Base-by-base conservation (phyloP, 2,888 invertebrate genomes). In the Amphipyra tragopoginis region DNA sequence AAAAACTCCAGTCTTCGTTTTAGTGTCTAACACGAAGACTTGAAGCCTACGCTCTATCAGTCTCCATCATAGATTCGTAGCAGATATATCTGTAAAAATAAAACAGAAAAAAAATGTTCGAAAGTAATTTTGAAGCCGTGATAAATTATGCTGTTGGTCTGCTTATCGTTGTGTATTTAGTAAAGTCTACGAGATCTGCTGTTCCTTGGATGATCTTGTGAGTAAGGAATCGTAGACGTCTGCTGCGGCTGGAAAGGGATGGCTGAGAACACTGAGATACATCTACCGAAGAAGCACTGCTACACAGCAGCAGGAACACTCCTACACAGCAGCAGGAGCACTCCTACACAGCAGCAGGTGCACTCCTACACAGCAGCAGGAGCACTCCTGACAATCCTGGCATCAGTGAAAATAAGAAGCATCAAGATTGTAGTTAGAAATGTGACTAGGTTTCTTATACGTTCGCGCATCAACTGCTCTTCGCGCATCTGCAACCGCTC, bases 321-420 rank as follows among this genome's bases (percentile, higher is more conserved):
- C n/a, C n/a, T n/a, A 21, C 21, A 21, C 21, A 21, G 21, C 21
- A 21, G 21, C 21, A 68, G 66, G 50, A 38, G 26, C n/a, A 15
- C 39, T 51, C n/a, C 15, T 15, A 21, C 21, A 21, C 21, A 21
- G 21, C 21, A 21, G 21, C 21, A 21, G 21, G 21, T 1, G n/a
- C n/a, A n/a, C n/a, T n/a, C n/a, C n/a, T n/a, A n/a, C n/a, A n/a
- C n/a, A n/a, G n/a, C n/a, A n/a, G n/a, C n/a, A n/a, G n/a, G n/a
- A n/a, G 29, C 43, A 29, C 13, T 57, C 52, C 52, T 34, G 43
- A 42, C 14, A 15, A 42, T 63, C 51, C 57, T 29, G 71, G 38
- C 40, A n/a, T 21, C n/a, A 15, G 26, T 33, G 13, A 48, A 57
- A 47, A 14, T n/a, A 26, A 39, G 45, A 47, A 63, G 55, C 36